Base-by-base conservation (phyloP, 2,888 invertebrate species). In the Dendrolimus houi region DNA sequence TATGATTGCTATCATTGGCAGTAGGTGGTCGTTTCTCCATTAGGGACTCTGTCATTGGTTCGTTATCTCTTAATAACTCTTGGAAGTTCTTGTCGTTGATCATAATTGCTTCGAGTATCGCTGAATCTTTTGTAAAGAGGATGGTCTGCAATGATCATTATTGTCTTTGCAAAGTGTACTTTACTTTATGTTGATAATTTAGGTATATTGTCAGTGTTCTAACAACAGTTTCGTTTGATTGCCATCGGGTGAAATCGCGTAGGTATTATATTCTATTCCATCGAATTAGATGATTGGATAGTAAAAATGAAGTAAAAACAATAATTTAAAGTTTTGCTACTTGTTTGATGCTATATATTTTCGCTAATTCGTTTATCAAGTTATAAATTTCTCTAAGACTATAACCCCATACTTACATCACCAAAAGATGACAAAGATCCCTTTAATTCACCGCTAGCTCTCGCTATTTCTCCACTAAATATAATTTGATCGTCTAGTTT, bases 391-490 rank as follows among this genome's bases (percentile, higher is more conserved):
- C 29, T 29, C 29, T 29, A 29, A 29, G 29, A 29, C 29, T 0
- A 29, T 29, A 29, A 6, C 12, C 41, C 8, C 7, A 58, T 59
- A 85, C 92, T 88, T 76, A 94, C 94, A 79, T 95, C 94, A 54
- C 94, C 94, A 76, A 94, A 94, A 9, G 94, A 92, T 61, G 94
- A 92, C 41, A 95, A 91, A 8, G 92, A 92, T 47, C 95, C 95
- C 58, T 92, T 91, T 29, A 95, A 92, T 58, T 94, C 94, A 2
- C 96, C 96, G 72, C 94, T 94, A 8, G 96, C 95, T 67, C 95
- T 91, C 0, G 95, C 94, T 58, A 97, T 95, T 84, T 97, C 96
- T 1, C 97, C 97, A 68, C 93, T 92, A 81, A 97, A 97, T 73
- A 97, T 94, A 42, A 92, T 77, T 55, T 80, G 79, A 13, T 93